A percentile compares a stretch with the other conserved stretches of the same genome.
Conservation (phyloP, 2,888 invertebrate genomes). For the Itoplectis maculator region DNA sequence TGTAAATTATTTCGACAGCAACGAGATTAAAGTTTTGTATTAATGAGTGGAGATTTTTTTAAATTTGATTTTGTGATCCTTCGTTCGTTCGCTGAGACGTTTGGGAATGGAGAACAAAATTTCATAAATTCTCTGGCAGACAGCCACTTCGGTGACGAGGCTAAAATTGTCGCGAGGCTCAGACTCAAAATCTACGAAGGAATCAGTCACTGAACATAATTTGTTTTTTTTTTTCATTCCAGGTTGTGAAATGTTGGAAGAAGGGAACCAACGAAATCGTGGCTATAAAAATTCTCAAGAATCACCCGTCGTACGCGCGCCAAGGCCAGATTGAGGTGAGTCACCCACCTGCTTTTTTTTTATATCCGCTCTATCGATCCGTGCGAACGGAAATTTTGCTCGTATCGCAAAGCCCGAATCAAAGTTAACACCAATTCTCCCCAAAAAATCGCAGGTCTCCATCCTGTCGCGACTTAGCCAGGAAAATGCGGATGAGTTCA, state of each 20-base stretch:
- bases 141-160: neutral
- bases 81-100: neutral
- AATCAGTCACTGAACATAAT: neutral
- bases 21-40: neutral
- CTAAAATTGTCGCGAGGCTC: neutral
- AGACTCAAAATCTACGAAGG: neutral
- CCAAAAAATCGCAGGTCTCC: constrained; percentile 88
- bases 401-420: neutral
- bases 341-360: constrained; percentile 30
- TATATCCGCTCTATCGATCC: neutral
- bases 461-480: constrained; percentile 96
- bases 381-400: neutral
- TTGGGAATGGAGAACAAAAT: neutral
- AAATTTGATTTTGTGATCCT: neutral
- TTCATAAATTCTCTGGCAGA: constrained; percentile 5
- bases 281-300: constrained; percentile 99
- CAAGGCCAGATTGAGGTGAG: constrained; percentile 99
- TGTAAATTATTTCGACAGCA: neutral
- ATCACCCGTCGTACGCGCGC: constrained; percentile 99
- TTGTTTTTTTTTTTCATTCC: constrained; percentile 74
- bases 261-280: constrained; percentile 99
- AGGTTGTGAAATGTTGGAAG: constrained; percentile 99
- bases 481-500: constrained; percentile 99
- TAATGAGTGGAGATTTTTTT: no score
- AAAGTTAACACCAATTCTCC: constrained; percentile 48